Conservation (phyloP, 2,797 vertebrate species). For the Clarias fuscus region DNA sequence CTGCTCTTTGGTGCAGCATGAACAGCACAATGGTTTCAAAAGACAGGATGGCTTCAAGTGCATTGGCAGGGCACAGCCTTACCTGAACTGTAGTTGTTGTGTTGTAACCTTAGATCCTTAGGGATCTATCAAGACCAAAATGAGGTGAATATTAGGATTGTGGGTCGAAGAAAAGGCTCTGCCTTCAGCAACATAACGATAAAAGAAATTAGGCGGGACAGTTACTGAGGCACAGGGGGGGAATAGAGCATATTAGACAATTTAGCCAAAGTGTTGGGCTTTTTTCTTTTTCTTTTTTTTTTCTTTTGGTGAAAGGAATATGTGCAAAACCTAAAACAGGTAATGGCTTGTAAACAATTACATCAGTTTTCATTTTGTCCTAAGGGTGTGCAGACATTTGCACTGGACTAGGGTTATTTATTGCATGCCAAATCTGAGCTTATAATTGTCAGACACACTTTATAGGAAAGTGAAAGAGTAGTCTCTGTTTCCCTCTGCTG, state of each 20-base stretch:
- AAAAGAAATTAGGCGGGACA: neutral
- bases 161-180: neutral
- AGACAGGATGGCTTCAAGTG: neutral
- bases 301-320: too few relatives aligned
- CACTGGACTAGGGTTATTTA: neutral
- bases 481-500: slow-evolving; percentile 65
- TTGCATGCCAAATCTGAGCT: neutral
- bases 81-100: too few relatives aligned
- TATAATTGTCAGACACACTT: neutral
- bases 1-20: neutral
- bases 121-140: too few relatives aligned
- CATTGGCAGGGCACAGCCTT: neutral
- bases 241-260: neutral
- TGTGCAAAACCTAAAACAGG: too few relatives aligned
- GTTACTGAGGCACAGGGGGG: neutral
- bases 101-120: too few relatives aligned
- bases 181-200: neutral
- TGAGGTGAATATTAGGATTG: neutral
- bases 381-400: neutral
- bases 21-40: neutral
- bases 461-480: neutral
- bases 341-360: too few relatives aligned
- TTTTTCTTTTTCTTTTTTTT: neutral
- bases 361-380: too few relatives aligned
- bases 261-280: neutral